Base-by-base conservation (phyloP, 2,797 vertebrate genomes). In the Coluber constrictor region DNA sequence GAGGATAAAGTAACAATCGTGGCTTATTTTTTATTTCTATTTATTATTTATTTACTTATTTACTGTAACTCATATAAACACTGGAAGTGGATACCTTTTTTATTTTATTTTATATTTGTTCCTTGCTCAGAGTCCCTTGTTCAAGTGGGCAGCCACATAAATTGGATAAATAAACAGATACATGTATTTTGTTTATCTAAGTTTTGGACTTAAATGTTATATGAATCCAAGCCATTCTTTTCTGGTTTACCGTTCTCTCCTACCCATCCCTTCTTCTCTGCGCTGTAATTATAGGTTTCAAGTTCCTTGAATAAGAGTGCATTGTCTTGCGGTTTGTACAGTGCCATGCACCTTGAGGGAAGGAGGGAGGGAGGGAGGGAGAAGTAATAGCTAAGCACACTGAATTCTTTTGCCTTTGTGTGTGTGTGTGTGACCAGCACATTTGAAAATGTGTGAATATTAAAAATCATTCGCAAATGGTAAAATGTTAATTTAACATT, bases 391-490 rank as follows among this genome's bases (percentile, higher is more conserved):
- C 32, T 90, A 51, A 92, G 91, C 55, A 92, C 61, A 91, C 83
- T 92, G 70, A 79, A 79, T 79, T 79, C 20, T 79, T 92, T 27
- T 92, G 7, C 56, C 66, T 8, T 90, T 92, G 25, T 37, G 0
- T 89, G 43, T 88, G 23, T 56, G 0, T 90, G 43, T 87, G 94
- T 55, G 86, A 2, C 37, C 92, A 92, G 37, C 56, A 91, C 54
- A 92, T 94, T 9, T 93, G 6, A 60, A 87, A 11, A 93, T 92
- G 89, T 29, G 18, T 29, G 15, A 29, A 57, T 7, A 79, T 1
- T 95, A 87, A 59, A 94, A 94, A 94, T 32, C n/a, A 4, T 95
- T 94, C 87, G 79, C 89, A n/a, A 43, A 32, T 1, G 90, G 60
- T n/a, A 90, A 79, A 57, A 89, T 88, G 90, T 94, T 93, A 61